Evolutionary conservation across 1,140 invertebrate genomes (phyloP), one percentile per base, ranked within the genome.

Genomic region (Drosophila teissieri): DNA sequence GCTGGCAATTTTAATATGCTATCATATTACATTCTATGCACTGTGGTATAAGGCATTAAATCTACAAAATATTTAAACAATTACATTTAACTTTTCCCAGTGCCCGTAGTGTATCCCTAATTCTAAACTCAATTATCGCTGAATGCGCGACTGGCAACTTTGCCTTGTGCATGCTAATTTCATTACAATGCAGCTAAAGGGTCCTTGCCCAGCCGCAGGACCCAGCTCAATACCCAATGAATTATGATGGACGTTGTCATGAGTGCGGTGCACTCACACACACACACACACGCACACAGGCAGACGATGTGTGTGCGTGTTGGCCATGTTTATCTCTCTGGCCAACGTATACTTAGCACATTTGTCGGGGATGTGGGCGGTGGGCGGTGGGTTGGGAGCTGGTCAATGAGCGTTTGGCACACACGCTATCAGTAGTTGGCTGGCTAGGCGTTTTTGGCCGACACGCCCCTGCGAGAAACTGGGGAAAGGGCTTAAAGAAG

Each of bases 201-300:
- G 51, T 48, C 40, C 24, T n/a, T 10, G 34, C 34, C 39, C 36
- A 54, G 11, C 31, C 54, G 27, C 22, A 36, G 46, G 27, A 45
- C 52, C 60, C 60, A 40, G 37, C 72, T 53, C 73, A 73, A 75
- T 75, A 49, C 46, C 51, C 70, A 45, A 79, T 86, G 83, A 88
- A 86, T 88, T 86, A 88, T 86, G 83, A 86, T 82, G 79, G 75
- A 86, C 83, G 72, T 73, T 88, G 83, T 86, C 83, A 73, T 82
- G 82, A 88, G 64, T 78, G 82, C 55, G 78, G 42, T 57, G 31
- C 56, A 53, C 58, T 40, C 37, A 39, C 63, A 62, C 44, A 49
- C 36, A 37, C 2, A 14, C 37, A 14, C 37, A 39, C 63, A 62
- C 44, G 40, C 36, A 37, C 2, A 14, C 37, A 14, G 2, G 10